Evolutionary conservation across 2,888 invertebrate genomes (phyloP).

Genomic region (Drosophila phalerata): DNA sequence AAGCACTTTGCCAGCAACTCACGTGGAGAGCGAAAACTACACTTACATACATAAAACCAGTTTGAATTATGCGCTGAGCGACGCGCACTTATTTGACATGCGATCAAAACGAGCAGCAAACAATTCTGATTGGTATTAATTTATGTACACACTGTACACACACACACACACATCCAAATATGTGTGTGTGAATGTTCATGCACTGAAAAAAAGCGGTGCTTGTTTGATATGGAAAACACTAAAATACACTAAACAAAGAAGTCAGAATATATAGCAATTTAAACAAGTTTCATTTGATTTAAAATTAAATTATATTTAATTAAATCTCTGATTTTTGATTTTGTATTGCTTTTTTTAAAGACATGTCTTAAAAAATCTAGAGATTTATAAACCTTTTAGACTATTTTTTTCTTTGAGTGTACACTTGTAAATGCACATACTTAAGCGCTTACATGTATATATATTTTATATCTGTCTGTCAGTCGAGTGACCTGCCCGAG

Average conservation of each 20-base stretch:
- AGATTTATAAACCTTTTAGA: too few relatives aligned
- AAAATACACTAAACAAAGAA: too few relatives aligned
- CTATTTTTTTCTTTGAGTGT: background rate
- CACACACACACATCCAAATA: background rate
- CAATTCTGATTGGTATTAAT: conserved; percentile 69
- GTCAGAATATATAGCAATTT: too few relatives aligned
- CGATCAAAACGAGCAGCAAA: conserved; percentile 63
- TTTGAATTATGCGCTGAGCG: conserved; percentile 66
- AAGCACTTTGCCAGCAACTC: conserved; percentile 25
- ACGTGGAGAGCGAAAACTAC: conserved; percentile 44
- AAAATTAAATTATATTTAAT: too few relatives aligned
- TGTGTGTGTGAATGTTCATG: conserved; percentile 2
- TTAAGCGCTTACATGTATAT: background rate
- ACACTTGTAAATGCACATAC: background rate
- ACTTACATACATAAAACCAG: conserved; percentile 58
- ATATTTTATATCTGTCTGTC: background rate
- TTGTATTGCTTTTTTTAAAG: too few relatives aligned
- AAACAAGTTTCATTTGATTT: too few relatives aligned
- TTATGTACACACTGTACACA: conserved; percentile 53
- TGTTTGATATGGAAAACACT: background rate
- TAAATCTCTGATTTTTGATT: too few relatives aligned
- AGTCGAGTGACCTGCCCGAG: background rate
- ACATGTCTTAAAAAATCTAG: too few relatives aligned
- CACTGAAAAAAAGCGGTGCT: background rate
- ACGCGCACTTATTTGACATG: conserved; percentile 72